Evolutionary conservation across 2,113 vertebrate species (phyloP).

Genomic region (Vombatus ursinus): DNA sequence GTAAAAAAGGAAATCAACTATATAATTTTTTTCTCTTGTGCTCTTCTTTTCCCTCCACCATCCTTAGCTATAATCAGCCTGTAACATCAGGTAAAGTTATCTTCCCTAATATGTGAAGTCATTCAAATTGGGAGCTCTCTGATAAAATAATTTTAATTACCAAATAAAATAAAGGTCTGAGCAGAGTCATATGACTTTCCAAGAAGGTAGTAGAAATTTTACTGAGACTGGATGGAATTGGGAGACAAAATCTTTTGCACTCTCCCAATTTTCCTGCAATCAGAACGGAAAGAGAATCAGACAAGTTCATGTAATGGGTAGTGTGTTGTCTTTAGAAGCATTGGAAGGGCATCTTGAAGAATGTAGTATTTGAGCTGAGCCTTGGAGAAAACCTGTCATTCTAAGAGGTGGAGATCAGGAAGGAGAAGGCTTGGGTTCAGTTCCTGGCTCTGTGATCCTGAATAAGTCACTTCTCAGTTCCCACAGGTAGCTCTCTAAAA

Average conservation of each 20-base stretch:
- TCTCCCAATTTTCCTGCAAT: slow-evolving; percentile 47
- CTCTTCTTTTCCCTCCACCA: neutral
- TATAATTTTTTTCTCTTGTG: neutral
- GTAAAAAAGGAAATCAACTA: neutral
- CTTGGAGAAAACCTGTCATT: neutral
- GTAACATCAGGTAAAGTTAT: slow-evolving; percentile 28
- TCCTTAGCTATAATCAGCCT: neutral
- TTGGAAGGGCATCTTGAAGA: neutral
- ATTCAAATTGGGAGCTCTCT: slow-evolving; percentile 15
- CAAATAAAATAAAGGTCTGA: slow-evolving; percentile 9
- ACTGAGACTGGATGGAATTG: neutral
- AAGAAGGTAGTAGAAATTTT: slow-evolving; percentile 44
- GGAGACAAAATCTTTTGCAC: slow-evolving; percentile 24
- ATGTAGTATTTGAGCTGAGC: neutral
- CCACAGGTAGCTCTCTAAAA: neutral
- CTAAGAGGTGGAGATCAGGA: neutral
- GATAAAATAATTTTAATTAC: slow-evolving; percentile 40
- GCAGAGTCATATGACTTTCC: slow-evolving; percentile 24
- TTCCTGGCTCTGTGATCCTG: neutral
- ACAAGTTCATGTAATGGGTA: neutral
- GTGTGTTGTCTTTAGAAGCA: neutral
- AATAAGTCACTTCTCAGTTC: neutral
- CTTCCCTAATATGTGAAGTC: slow-evolving; percentile 9
- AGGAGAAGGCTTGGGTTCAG: neutral
- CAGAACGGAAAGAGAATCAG: neutral